Conservation (phyloP, 2,888 invertebrate species). For the Syritta pipiens region DNA sequence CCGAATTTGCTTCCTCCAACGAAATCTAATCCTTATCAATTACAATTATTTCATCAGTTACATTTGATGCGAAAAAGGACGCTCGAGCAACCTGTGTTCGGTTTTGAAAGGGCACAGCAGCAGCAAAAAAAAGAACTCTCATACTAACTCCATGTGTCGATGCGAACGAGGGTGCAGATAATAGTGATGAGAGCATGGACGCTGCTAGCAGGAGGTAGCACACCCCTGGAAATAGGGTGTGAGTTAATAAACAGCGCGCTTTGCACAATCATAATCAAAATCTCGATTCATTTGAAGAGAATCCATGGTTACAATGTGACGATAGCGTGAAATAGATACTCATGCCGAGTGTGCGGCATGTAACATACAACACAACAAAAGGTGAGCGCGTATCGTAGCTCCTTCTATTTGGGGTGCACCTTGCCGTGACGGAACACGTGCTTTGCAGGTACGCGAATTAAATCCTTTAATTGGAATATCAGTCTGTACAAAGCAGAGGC, state of each 20-base stretch:
- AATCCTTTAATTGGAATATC: conserved; percentile 68
- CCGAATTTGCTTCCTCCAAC: conserved; percentile 34
- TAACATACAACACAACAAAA: conserved; percentile 65
- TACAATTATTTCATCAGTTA: conserved; percentile 71
- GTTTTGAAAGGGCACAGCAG: conserved; percentile 7
- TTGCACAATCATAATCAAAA: conserved; percentile 62
- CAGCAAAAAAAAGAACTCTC: too few species aligned
- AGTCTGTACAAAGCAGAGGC: conserved; percentile 19
- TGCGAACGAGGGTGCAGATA: conserved; percentile 21
- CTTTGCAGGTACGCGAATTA: conserved; percentile 61
- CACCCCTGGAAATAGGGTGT: conserved; percentile 25
- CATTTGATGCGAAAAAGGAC: conserved; percentile 53
- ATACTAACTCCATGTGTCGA: too few species aligned
- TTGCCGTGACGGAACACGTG: conserved; percentile 59
- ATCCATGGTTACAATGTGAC: conserved; percentile 21
- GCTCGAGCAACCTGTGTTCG: conserved; percentile 17
- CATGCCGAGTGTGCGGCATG: conserved; percentile 21
- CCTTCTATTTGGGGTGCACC: conserved; percentile 50
- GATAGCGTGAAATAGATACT: conserved; percentile 63
- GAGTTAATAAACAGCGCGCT: conserved; percentile 63
- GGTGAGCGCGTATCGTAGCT: conserved; percentile 25
- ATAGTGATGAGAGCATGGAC: neutral
- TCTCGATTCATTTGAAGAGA: conserved; percentile 62
- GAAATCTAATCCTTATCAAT: conserved; percentile 74
- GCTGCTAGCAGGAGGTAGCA: conserved; percentile 27